Conservation (phyloP, 2,113 vertebrate species). For the Onychorhynchus coronatus region DNA sequence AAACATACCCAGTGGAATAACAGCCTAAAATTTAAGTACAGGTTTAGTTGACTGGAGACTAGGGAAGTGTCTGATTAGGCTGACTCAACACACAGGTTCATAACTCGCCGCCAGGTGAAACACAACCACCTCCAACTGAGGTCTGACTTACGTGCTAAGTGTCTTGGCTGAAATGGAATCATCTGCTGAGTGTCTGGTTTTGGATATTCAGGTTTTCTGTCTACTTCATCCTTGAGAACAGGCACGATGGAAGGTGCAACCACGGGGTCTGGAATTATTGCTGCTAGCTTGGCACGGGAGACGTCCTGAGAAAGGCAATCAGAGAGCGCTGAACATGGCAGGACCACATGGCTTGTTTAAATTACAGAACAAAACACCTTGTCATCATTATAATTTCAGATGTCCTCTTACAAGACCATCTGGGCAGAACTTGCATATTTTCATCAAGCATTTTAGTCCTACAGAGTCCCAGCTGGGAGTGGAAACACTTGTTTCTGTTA, state of each 20-base stretch:
- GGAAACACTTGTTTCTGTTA: not conserved
- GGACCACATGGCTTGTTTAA: not conserved
- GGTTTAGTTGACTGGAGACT: not conserved
- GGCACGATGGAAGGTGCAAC: conserved; percentile 89
- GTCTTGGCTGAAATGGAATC: conserved; percentile 98
- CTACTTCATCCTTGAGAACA: conserved; percentile 89
- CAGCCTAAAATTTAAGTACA: not conserved
- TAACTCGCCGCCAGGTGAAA: not conserved
- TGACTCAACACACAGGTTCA: not conserved
- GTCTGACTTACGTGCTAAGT: conserved; percentile 89
- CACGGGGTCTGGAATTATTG: conserved; percentile 91
- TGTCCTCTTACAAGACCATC: not conserved
- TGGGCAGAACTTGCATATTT: not conserved
- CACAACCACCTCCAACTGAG: not conserved
- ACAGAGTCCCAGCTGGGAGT: not conserved
- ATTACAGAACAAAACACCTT: not conserved
- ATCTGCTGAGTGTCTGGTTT: conserved; percentile 98
- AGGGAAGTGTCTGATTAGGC: not conserved
- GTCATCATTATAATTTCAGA: not conserved
- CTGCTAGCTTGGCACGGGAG: conserved; percentile 91
- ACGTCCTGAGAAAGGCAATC: conserved; percentile 83
- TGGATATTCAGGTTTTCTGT: conserved; percentile 96
- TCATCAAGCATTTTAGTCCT: not conserved
- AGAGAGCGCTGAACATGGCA: conserved; percentile 50
- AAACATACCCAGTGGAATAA: not conserved